phyloP scores from a whole-genome alignment of 2,113 vertebrate genomes.

The Sterrhoptilus dennistouni region DNA sequence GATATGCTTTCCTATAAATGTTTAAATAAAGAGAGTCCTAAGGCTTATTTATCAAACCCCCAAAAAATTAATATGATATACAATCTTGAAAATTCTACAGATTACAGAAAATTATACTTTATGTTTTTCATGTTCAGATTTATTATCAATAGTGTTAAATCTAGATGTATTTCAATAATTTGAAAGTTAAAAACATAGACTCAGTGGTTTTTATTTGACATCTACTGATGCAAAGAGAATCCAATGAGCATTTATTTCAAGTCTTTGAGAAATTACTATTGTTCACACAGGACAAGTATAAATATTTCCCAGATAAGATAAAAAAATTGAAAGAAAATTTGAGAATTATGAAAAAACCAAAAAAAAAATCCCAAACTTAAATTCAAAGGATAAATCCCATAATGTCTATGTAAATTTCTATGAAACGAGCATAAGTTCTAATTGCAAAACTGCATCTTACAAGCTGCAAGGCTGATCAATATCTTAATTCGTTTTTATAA shows the following conservation, averaged over 20 bases:
- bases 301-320: background rate
- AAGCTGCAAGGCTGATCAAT: background rate
- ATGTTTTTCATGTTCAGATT: background rate
- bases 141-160: background rate
- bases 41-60: background rate
- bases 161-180: background rate
- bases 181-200: background rate
- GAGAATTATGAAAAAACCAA: background rate
- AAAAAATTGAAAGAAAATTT: background rate
- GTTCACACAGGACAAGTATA: background rate
- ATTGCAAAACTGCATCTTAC: background rate
- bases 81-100: background rate
- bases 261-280: background rate
- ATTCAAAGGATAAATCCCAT: background rate
- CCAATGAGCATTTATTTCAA: background rate
- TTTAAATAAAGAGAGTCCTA: slow-evolving; percentile 17
- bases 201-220: background rate
- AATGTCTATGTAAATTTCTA: background rate
- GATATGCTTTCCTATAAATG: background rate
- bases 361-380: background rate
- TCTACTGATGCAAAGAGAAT: background rate
- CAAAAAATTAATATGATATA: background rate
- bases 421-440: background rate
- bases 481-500: background rate
- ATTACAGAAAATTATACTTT: background rate